Conservation (phyloP, 2,888 invertebrate species). For the Mantis religiosa region DNA sequence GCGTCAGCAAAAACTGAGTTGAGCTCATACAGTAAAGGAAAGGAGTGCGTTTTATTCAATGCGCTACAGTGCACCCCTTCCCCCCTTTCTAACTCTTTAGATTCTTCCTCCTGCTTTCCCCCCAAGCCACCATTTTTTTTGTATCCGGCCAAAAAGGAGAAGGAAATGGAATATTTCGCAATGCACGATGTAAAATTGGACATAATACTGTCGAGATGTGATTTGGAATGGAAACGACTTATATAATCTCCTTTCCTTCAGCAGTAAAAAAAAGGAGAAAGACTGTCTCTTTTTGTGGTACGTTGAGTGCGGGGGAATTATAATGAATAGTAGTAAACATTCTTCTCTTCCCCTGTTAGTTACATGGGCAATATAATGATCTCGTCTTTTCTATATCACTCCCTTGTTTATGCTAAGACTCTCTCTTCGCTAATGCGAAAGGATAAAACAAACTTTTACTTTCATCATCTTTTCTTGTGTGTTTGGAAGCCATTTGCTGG, state of each 20-base stretch:
- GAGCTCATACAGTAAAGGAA: not conserved
- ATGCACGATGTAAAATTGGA: slow-evolving; percentile 2
- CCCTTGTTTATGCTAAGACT: not conserved
- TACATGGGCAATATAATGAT: not conserved
- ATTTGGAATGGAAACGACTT: not conserved
- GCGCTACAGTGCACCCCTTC: not conserved
- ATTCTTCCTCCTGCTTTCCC: not conserved
- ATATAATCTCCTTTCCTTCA: not conserved
- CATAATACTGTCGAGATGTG: not conserved
- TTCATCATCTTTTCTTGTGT: not conserved
- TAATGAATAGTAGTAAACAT: not conserved
- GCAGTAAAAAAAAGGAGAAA: not conserved
- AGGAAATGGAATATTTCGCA: not conserved
- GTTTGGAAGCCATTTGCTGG: not conserved
- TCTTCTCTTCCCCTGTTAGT: not conserved
- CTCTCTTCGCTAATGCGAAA: not conserved
- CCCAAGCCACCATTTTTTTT: not conserved
- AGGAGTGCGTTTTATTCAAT: not conserved
- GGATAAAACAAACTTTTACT: not conserved
- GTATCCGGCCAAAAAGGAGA: not conserved
- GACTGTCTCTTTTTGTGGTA: not conserved
- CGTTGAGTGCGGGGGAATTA: not conserved
- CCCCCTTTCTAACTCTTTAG: not conserved
- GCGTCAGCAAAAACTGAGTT: slow-evolving; percentile 6
- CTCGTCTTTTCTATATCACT: not conserved